A percentile compares a stretch with the other conserved stretches of the same genome.
These are phyloP conservation scores for Ranitomeya imitator DNA, from an alignment of 2,113 vertebrate species.

Conservation along the genomic window DNA sequence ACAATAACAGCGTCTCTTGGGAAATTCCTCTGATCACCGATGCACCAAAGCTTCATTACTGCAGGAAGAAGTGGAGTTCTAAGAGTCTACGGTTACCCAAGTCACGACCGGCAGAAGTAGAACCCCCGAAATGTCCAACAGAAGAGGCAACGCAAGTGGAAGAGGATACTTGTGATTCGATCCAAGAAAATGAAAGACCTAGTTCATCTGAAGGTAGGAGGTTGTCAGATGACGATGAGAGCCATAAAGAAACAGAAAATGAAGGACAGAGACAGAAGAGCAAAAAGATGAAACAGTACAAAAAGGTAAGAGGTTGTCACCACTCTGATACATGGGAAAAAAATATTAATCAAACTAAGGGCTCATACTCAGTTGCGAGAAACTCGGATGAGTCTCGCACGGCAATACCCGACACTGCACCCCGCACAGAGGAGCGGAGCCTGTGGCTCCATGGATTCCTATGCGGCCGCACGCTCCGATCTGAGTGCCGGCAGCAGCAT, in stretches of 20 bases:
- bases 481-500: no score
- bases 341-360: no score
- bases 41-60: slow-evolving; percentile 40
- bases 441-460: no score
- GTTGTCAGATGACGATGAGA: slow-evolving; percentile 3
- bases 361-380: no score
- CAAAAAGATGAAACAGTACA: slow-evolving; percentile 52
- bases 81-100: slow-evolving; percentile 46
- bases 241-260: not conserved
- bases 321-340: not conserved
- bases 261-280: slow-evolving; percentile 38
- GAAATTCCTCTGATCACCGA: slow-evolving; percentile 43
- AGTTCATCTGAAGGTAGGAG: not conserved
- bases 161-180: not conserved
- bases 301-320: slow-evolving; percentile 36
- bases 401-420: no score
- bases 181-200: not conserved
- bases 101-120: not conserved
- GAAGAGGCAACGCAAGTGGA: not conserved
- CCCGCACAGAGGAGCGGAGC: no score
- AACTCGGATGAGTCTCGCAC: no score
- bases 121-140: not conserved
- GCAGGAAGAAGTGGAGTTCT: slow-evolving; percentile 48
- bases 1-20: slow-evolving; percentile 39
- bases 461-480: no score